Evolutionary conservation across 2,113 vertebrate species (phyloP).

Genomic region (Corythornis madagascariensis): DNA sequence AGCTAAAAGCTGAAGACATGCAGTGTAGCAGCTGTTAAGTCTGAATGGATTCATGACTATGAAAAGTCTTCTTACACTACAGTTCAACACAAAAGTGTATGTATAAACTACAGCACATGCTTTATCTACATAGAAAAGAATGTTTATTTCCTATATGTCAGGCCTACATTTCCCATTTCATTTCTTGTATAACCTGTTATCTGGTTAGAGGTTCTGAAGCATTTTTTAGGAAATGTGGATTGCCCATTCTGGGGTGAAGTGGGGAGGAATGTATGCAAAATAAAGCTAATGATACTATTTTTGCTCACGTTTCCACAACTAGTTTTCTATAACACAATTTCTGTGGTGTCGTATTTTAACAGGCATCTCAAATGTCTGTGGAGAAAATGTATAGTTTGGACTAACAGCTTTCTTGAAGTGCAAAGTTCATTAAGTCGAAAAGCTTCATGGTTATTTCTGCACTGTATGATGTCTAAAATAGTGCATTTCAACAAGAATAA

Average conservation of each 20-base stretch:
- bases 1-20: neutral
- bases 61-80: neutral
- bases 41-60: neutral
- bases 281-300: neutral
- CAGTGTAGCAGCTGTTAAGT: neutral
- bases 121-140: neutral
- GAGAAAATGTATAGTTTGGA: neutral
- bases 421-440: neutral
- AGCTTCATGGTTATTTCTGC: neutral
- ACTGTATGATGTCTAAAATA: neutral
- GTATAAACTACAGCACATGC: neutral
- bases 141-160: neutral
- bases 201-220: neutral
- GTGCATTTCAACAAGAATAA: neutral
- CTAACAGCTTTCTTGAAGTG: neutral
- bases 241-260: fast-evolving
- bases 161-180: neutral
- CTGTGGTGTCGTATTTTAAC: neutral
- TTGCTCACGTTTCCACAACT: neutral
- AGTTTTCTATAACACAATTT: neutral
- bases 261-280: neutral
- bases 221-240: neutral
- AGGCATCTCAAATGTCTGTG: neutral
- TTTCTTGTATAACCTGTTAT: neutral
- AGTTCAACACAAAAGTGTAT: neutral